A percentile compares a stretch with the other conserved stretches of the same genome.
These are phyloP conservation scores for Sardinella longiceps DNA, from an alignment of 2,797 vertebrate species.

Conservation along the genomic window DNA sequence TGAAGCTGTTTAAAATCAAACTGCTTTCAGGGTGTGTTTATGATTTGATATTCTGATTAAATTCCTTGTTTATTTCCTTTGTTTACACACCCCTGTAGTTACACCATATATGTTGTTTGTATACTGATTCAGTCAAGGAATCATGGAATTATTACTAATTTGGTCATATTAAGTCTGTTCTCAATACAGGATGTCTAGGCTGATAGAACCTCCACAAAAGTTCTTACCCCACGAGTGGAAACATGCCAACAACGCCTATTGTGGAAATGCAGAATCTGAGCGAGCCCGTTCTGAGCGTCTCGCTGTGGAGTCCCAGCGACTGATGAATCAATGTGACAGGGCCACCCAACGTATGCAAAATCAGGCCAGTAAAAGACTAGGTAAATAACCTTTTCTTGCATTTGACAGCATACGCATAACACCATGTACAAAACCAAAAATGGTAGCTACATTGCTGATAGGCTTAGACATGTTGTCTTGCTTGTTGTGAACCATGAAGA, in stretches of 20 bases:
- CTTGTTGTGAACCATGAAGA: slow-evolving; percentile 66
- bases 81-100: no score
- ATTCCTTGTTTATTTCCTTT: no score
- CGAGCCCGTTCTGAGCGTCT: slow-evolving; percentile 78
- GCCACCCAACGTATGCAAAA: slow-evolving; percentile 77
- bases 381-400: slow-evolving; percentile 68
- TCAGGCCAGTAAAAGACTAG: slow-evolving; percentile 81
- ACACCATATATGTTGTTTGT: no score
- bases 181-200: slow-evolving; percentile 73
- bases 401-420: background rate
- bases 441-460: background rate
- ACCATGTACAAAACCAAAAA: background rate
- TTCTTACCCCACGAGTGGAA: slow-evolving; percentile 77
- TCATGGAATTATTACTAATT: no score
- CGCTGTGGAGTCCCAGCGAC: slow-evolving; percentile 77
- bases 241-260: slow-evolving; percentile 66
- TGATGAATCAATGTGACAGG: slow-evolving; percentile 82
- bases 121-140: no score
- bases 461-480: background rate
- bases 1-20: no score
- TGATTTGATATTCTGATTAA: no score
- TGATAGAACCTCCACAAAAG: slow-evolving; percentile 67
- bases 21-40: no score
- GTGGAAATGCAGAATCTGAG: slow-evolving; percentile 69
- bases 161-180: no score